Percentiles rank a stretch among this genome's conserved stretches.
These are phyloP conservation scores for Lynx canadensis DNA, from an alignment of 2,113 vertebrate genomes.

Conservation along the genomic window DNA sequence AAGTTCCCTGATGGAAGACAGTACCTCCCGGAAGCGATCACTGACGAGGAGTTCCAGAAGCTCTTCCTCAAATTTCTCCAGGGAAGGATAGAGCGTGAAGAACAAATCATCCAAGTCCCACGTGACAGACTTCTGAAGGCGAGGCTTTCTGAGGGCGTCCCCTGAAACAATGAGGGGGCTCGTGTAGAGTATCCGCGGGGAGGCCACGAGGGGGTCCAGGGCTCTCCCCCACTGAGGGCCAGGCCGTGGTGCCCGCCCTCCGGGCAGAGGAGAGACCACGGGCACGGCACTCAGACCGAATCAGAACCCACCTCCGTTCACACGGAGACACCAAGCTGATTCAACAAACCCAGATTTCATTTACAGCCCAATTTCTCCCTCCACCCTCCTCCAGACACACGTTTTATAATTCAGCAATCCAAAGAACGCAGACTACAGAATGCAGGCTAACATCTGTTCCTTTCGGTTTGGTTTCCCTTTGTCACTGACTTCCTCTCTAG, in stretches of 20 bases:
- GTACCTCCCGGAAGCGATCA: constrained; percentile 91
- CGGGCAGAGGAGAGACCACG: fast-evolving
- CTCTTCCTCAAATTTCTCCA: constrained; percentile 94
- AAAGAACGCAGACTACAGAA: background rate
- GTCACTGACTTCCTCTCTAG: background rate
- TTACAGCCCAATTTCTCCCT: background rate
- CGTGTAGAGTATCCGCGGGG: fast-evolving
- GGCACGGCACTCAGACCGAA: background rate
- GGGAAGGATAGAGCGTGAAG: constrained; percentile 89
- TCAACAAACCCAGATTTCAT: background rate
- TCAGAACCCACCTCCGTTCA: too few species aligned
- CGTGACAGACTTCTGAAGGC: constrained; percentile 86
- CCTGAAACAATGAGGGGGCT: constrained; percentile 76
- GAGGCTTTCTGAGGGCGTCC: constrained; percentile 90
- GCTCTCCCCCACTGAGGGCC: fast-evolving
- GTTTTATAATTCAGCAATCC: background rate
- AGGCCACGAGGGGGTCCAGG: fast-evolving
- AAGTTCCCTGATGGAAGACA: fast-evolving
- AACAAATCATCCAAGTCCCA: constrained; percentile 90
- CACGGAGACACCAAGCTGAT: background rate
- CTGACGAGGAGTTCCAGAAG: constrained; percentile 89
- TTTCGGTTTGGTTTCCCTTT: background rate
- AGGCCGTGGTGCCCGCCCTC: fast-evolving
- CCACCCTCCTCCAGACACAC: background rate
- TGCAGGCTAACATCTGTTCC: background rate